Conservation (phyloP, 2,888 invertebrate genomes). For the Lepidochrysops patricia region DNA sequence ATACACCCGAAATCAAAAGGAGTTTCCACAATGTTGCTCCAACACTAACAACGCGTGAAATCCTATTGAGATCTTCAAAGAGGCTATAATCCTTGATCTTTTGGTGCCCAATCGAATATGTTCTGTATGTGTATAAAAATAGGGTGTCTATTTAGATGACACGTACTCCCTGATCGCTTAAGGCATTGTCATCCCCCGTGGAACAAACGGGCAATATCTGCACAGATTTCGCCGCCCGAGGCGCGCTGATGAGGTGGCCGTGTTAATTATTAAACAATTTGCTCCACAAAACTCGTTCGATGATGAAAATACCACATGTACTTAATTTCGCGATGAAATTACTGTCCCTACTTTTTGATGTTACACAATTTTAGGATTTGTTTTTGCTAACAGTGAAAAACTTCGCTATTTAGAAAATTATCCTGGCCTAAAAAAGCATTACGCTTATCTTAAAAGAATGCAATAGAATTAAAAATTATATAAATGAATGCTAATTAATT, state of each 20-base stretch:
- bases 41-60: constrained; percentile 69
- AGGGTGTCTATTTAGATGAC: constrained; percentile 28
- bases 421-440: too few relatives aligned
- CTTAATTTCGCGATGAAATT: neutral
- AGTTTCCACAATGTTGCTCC: constrained; percentile 62
- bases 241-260: constrained; percentile 32
- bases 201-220: constrained; percentile 34
- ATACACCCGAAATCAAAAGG: constrained; percentile 67
- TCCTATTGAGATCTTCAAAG: constrained; percentile 69
- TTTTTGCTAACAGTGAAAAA: neutral
- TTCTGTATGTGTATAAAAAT: constrained; percentile 11
- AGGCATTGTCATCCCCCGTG: constrained; percentile 30
- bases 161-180: constrained; percentile 22
- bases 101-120: constrained; percentile 18
- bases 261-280: constrained; percentile 35
- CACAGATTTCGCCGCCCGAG: constrained; percentile 29
- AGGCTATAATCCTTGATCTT: constrained; percentile 41
- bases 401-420: too few relatives aligned
- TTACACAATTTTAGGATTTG: neutral
- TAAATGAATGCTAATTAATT: too few relatives aligned
- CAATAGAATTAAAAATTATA: too few relatives aligned
- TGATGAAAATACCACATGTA: neutral
- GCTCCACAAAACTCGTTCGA: constrained; percentile 12
- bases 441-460: too few relatives aligned
- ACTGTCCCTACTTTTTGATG: neutral